phyloP scores from a whole-genome alignment of 2,113 vertebrate genomes.

The Regulus satrapa region DNA sequence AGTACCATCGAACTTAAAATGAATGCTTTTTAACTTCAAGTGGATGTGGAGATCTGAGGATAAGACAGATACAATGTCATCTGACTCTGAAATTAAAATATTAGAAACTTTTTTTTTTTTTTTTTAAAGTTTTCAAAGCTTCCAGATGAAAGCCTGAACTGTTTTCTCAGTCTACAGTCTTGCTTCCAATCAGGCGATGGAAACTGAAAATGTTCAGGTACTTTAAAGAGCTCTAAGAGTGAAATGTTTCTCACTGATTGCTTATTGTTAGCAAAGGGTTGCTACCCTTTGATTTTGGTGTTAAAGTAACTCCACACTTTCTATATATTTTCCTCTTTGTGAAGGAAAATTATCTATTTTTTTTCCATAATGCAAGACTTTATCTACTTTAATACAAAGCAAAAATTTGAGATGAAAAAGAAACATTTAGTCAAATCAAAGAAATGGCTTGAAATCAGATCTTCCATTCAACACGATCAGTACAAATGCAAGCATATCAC shows the following conservation, averaged over 20 bases:
- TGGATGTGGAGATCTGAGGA: neutral
- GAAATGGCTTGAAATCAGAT: neutral
- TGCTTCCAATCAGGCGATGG: neutral
- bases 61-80: neutral
- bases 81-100: neutral
- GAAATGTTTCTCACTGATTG: neutral
- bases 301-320: neutral
- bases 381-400: neutral
- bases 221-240: neutral
- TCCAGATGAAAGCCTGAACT: neutral
- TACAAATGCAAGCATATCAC: neutral
- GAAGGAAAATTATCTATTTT: neutral
- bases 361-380: neutral
- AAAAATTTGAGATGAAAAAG: neutral
- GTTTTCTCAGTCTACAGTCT: neutral
- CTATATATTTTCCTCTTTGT: neutral
- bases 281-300: neutral
- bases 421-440: neutral
- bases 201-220: neutral
- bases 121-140: neutral
- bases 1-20: neutral
- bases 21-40: neutral
- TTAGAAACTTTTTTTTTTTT: neutral
- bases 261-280: neutral
- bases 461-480: neutral